Percentiles rank a stretch among this genome's conserved stretches.
Conservation (phyloP, 2,797 vertebrate genomes). For the Sebastes vulpes region DNA sequence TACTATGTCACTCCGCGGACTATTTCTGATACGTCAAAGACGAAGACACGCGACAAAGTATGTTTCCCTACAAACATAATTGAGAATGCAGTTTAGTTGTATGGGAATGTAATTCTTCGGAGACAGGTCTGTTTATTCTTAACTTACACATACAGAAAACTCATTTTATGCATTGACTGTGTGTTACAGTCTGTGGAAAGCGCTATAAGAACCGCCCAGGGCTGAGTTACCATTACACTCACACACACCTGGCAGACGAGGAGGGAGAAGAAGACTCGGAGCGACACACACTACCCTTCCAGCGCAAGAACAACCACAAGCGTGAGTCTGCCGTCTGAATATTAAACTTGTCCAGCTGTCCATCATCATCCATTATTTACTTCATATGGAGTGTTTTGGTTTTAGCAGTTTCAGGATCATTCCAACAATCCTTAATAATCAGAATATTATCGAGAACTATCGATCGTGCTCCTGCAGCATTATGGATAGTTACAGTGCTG, state of each 20-base stretch:
- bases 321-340: slow-evolving; percentile 80
- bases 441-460: slow-evolving; percentile 31
- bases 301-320: slow-evolving; percentile 97
- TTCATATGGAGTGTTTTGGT: neutral
- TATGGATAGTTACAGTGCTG: slow-evolving; percentile 26
- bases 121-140: no score
- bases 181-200: slow-evolving; percentile 87
- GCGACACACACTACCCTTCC: slow-evolving; percentile 93
- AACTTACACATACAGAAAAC: neutral
- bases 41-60: no score
- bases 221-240: slow-evolving; percentile 97
- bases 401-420: slow-evolving; percentile 5
- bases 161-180: neutral
- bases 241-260: slow-evolving; percentile 95
- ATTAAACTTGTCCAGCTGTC: slow-evolving; percentile 10
- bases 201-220: slow-evolving; percentile 96
- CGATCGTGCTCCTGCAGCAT: slow-evolving; percentile 39
- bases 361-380: slow-evolving; percentile 18
- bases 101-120: no score
- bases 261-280: slow-evolving; percentile 94
- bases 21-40: no score
- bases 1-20: no score
- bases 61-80: no score
- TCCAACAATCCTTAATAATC: slow-evolving; percentile 19
- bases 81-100: no score